These are phyloP conservation scores for Garrulus glandarius DNA, from an alignment of 2,797 vertebrate genomes.

Conservation along the genomic window DNA sequence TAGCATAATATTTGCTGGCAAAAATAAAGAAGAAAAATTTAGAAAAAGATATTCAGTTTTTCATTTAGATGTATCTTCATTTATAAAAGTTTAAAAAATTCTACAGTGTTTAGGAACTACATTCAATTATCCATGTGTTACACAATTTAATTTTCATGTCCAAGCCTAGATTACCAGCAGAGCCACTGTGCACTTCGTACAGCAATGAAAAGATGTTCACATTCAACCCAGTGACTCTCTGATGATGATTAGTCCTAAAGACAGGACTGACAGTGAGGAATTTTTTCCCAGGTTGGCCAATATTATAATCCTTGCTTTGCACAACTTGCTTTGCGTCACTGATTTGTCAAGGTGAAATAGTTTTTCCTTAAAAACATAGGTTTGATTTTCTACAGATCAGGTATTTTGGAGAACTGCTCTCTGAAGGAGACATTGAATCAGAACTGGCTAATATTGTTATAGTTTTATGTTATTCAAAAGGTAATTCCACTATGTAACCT, in stretches of 20 bases:
- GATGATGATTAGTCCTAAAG: not conserved
- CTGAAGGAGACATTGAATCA: not conserved
- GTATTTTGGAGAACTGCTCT: not conserved
- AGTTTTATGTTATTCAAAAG: slow-evolving; percentile 31
- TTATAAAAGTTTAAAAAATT: not conserved
- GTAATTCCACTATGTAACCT: not conserved
- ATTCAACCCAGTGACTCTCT: not conserved
- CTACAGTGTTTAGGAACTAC: not conserved
- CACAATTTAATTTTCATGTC: not conserved
- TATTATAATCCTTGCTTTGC: not conserved
- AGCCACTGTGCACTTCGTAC: not conserved
- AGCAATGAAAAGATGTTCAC: not conserved
- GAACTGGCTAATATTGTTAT: not conserved
- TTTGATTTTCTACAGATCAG: not conserved
- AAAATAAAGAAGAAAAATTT: not conserved
- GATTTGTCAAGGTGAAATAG: not conserved
- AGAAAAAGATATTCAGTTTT: not conserved
- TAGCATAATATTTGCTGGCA: not conserved
- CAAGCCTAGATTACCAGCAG: not conserved
- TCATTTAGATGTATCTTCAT: not conserved
- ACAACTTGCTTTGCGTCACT: not conserved
- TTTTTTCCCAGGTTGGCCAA: not conserved
- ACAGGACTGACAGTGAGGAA: not conserved
- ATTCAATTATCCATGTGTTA: not conserved
- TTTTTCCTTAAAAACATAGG: not conserved